Evolutionary conservation across 2,797 vertebrate genomes (phyloP).

Genomic region (Pantherophis vulpinus): DNA sequence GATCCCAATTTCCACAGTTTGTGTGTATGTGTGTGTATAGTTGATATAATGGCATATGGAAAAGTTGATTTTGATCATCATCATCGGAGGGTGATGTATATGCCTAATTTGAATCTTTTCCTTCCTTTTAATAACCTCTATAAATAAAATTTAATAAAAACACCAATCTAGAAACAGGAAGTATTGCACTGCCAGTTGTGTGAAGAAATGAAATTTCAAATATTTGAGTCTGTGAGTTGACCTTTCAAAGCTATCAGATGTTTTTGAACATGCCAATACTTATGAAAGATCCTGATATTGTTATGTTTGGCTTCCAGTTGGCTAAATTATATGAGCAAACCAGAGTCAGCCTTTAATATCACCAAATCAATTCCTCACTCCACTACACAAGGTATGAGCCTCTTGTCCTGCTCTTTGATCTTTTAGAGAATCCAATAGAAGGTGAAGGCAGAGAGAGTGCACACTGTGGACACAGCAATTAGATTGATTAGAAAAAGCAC

Average conservation of each 20-base stretch:
- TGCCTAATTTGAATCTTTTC: neutral
- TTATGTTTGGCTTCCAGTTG: neutral
- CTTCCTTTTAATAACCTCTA: neutral
- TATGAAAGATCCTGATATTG: neutral
- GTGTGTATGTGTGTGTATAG: too few relatives aligned
- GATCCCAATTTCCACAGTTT: too few relatives aligned
- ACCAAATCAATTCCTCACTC: neutral
- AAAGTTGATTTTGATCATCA: neutral
- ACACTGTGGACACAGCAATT: neutral
- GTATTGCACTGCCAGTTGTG: neutral
- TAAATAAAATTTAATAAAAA: neutral
- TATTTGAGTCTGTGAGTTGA: neutral
- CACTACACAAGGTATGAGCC: neutral
- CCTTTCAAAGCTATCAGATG: neutral
- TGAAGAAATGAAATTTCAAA: neutral
- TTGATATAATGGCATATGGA: neutral
- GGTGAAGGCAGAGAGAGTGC: neutral
- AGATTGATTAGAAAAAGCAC: neutral
- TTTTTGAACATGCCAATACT: neutral
- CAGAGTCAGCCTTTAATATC: neutral
- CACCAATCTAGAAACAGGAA: neutral
- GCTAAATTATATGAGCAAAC: neutral
- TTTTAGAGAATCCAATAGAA: neutral
- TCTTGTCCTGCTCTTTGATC: neutral
- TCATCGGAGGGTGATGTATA: neutral